phyloP scores from a whole-genome alignment of 2,888 invertebrate species.

The Oligia fasciuncula region DNA sequence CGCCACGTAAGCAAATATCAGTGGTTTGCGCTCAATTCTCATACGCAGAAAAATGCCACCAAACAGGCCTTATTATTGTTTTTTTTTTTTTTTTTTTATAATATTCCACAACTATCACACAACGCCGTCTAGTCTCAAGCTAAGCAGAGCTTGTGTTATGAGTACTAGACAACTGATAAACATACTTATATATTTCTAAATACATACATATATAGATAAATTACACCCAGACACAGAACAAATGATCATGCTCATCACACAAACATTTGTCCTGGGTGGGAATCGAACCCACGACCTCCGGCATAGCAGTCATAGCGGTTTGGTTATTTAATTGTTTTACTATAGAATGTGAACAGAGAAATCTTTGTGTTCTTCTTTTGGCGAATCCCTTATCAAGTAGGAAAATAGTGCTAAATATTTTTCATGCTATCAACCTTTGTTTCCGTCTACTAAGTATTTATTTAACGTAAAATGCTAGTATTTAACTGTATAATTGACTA shows the following conservation, averaged over 20 bases:
- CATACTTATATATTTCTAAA: too few species aligned
- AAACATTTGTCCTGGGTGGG: too few species aligned
- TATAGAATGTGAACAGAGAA: neutral
- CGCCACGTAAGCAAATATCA: conserved; percentile 3
- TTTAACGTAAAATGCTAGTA: neutral
- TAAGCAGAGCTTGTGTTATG: too few species aligned
- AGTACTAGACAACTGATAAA: too few species aligned
- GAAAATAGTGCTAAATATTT: neutral
- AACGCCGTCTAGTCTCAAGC: too few species aligned
- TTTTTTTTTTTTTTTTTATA: too few species aligned
- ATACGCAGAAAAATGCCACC: neutral
- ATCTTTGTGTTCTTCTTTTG: neutral
- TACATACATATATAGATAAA: too few species aligned
- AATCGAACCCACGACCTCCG: too few species aligned
- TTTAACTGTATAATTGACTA: neutral
- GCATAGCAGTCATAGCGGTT: too few species aligned
- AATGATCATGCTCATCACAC: too few species aligned
- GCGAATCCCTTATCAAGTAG: neutral
- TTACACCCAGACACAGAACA: too few species aligned
- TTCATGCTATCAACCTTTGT: neutral
- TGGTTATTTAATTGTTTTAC: neutral
- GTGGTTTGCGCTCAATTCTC: neutral
- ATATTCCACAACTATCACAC: too few species aligned
- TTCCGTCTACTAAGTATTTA: neutral
- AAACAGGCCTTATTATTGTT: neutral